Evolutionary conservation across 53 echinoderm and acorn worm genomes (phyloP).

Genomic region (Antedon mediterranea): DNA sequence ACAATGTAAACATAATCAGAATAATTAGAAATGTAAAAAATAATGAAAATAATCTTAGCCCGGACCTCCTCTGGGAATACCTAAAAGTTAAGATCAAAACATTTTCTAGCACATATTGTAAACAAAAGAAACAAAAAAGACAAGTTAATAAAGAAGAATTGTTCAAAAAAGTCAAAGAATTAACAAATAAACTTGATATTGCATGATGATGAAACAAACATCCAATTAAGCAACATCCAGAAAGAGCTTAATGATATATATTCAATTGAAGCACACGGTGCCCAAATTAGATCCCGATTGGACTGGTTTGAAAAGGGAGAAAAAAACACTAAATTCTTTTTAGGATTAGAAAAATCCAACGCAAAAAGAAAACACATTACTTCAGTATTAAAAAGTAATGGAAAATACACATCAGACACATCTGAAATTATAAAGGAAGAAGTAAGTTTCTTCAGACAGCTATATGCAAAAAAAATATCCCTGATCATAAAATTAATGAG

Average conservation of each 20-base stretch:
- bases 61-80: background rate
- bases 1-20: background rate
- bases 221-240: background rate
- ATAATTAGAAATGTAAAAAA: background rate
- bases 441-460: background rate
- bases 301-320: background rate
- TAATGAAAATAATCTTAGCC: background rate
- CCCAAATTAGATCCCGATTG: background rate
- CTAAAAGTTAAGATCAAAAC: background rate
- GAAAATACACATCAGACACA: background rate
- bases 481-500: background rate
- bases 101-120: background rate
- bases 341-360: background rate
- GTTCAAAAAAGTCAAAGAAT: background rate
- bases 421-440: too few relatives aligned
- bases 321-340: background rate
- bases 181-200: background rate
- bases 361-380: background rate
- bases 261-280: background rate
- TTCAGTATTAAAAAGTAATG: background rate
- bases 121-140: background rate
- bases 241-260: background rate
- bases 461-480: background rate
- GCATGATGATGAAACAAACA: background rate
- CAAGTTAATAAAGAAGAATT: background rate